These are phyloP conservation scores for Rachycentron canadum DNA, from an alignment of 2,797 vertebrate genomes.

Conservation along the genomic window DNA sequence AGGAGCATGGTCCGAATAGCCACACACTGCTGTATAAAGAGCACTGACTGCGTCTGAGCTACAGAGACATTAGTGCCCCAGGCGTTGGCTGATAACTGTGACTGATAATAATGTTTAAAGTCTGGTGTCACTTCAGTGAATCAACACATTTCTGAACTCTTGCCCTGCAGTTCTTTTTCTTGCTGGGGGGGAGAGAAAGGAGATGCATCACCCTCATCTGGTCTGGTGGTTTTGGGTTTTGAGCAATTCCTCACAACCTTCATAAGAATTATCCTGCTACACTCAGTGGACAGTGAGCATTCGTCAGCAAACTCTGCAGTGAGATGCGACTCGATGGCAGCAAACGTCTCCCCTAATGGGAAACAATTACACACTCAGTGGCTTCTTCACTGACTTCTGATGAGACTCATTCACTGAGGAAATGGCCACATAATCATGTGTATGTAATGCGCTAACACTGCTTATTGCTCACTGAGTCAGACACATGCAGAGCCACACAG, in stretches of 20 bases:
- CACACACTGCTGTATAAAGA: constrained; percentile 1
- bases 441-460: constrained; percentile 84
- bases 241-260: constrained; percentile 71
- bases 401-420: constrained; percentile 83
- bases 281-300: constrained; percentile 70
- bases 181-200: neutral
- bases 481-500: constrained; percentile 51
- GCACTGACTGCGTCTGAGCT: constrained; percentile 35
- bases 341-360: constrained; percentile 81
- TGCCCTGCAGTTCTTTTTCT: constrained; percentile 45
- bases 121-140: constrained; percentile 57
- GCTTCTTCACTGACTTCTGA: constrained; percentile 85
- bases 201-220: constrained; percentile 45
- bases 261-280: constrained; percentile 58
- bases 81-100: constrained; percentile 46
- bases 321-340: constrained; percentile 75
- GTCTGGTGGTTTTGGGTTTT: constrained; percentile 58
- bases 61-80: constrained; percentile 22
- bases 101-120: constrained; percentile 61
- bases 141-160: constrained; percentile 58
- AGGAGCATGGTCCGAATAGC: neutral
- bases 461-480: constrained; percentile 84
- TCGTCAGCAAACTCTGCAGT: constrained; percentile 79
- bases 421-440: constrained; percentile 86
- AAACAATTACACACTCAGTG: constrained; percentile 88